Conservation (phyloP, 2,797 vertebrate genomes). For the Chaetodon trifasciatus region DNA sequence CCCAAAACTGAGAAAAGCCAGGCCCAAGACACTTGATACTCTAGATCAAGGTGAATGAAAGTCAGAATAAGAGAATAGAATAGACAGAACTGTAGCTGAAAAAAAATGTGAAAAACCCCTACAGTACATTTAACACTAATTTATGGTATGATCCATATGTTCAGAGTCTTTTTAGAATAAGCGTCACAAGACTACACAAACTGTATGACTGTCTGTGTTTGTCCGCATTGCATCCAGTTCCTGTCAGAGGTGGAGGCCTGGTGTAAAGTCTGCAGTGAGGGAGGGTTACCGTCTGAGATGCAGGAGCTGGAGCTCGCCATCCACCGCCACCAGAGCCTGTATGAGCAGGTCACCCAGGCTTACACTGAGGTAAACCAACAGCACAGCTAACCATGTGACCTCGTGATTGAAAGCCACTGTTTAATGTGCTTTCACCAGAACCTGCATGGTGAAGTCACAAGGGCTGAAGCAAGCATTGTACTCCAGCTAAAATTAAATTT, state of each 20-base stretch:
- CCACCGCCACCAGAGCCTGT: slow-evolving; percentile 97
- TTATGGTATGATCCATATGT: not conserved
- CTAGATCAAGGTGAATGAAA: not conserved
- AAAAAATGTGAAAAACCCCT: not conserved
- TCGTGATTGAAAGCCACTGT: not conserved
- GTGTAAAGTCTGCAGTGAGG: slow-evolving; percentile 98
- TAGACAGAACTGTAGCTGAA: not conserved
- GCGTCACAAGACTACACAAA: not conserved
- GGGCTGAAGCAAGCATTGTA: slow-evolving; percentile 84
- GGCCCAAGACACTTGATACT: no score
- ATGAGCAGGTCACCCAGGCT: slow-evolving; percentile 97
- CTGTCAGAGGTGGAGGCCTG: slow-evolving; percentile 96
- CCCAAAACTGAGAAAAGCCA: no score
- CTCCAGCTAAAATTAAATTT: not conserved
- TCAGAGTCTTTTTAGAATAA: not conserved
- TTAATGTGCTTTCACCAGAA: slow-evolving; percentile 83
- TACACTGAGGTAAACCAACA: slow-evolving; percentile 86
- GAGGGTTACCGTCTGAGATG: slow-evolving; percentile 95
- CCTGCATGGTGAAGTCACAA: slow-evolving; percentile 91
- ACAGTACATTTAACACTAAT: not conserved
- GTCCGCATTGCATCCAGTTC: slow-evolving; percentile 84
- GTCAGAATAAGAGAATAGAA: no score
- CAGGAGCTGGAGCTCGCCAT: slow-evolving; percentile 97
- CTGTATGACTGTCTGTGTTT: not conserved
- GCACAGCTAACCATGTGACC: not conserved